Conservation (phyloP, 1,140 invertebrate genomes). For the Penaeus indicus region DNA sequence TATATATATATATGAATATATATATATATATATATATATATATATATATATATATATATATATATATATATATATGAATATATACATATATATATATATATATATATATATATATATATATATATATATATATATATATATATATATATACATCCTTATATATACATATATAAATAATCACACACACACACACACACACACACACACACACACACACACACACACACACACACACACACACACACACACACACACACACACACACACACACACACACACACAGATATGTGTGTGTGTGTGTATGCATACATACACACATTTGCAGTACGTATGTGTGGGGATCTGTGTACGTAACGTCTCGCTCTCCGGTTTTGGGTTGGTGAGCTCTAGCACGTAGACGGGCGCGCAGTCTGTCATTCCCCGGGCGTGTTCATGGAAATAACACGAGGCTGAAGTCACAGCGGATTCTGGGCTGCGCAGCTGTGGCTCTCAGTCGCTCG, state of each 20-base stretch:
- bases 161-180: not conserved
- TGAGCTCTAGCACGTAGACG: no score
- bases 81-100: constrained; percentile 11
- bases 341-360: no score
- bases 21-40: constrained; percentile 14
- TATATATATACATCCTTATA: not conserved
- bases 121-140: constrained; percentile 21
- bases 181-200: not conserved
- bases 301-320: no score
- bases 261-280: not conserved
- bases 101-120: constrained; percentile 9
- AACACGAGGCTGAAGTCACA: no score
- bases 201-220: not conserved
- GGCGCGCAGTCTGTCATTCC: no score
- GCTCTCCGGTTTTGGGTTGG: no score
- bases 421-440: no score
- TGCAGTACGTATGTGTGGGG: no score
- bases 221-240: constrained; percentile 1
- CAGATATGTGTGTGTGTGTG: not conserved
- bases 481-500: no score
- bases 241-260: not conserved
- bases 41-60: constrained; percentile 13
- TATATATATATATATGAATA: not conserved
- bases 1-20: not conserved
- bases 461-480: no score